Percentiles rank a stretch among this genome's conserved stretches.
Conservation (phyloP, 2,113 vertebrate genomes). For the Phaethon lepturus region DNA sequence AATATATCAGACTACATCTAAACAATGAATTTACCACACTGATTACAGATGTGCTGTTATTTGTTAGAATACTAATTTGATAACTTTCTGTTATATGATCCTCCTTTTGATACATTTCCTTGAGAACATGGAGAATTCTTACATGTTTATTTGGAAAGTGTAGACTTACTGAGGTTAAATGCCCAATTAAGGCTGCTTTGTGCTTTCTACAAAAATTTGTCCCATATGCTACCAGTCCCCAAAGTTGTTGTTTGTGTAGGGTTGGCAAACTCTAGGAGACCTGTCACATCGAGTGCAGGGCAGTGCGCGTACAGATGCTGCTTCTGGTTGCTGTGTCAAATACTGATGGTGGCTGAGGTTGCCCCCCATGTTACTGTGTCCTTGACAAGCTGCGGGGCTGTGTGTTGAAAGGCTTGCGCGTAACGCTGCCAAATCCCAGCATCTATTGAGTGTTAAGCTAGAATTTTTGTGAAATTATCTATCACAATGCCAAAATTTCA, state of each 20-base stretch:
- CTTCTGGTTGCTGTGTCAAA: neutral
- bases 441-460: neutral
- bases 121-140: neutral
- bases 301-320: accelerated
- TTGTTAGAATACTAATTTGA: neutral
- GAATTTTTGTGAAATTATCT: neutral
- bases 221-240: accelerated
- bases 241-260: neutral
- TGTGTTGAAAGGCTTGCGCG: accelerated
- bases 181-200: neutral
- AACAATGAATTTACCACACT: neutral
- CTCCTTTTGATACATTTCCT: neutral
- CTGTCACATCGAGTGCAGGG: accelerated
- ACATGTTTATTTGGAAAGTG: neutral
- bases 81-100: accelerated
- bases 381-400: neutral
- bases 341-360: neutral
- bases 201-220: neutral
- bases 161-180: neutral
- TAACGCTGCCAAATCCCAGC: neutral
- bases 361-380: neutral
- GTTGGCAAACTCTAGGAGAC: neutral
- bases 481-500: neutral
- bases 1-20: neutral
- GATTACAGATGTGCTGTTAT: neutral